A percentile compares a stretch with the other conserved stretches of the same genome.
These are phyloP conservation scores for Geotria australis DNA, from an alignment of 2,797 vertebrate species.

Conservation along the genomic window DNA sequence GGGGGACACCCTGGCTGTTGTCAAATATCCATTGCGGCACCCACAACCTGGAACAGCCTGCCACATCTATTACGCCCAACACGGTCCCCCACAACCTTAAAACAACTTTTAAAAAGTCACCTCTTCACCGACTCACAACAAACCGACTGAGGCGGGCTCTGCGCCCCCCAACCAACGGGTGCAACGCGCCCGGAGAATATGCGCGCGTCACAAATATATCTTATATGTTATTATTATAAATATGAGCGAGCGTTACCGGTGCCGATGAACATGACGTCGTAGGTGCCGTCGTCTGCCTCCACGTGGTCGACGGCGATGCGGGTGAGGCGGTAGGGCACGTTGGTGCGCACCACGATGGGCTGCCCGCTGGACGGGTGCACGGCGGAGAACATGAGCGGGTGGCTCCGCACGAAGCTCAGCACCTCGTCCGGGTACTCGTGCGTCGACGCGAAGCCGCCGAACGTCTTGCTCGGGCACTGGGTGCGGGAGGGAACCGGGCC, in stretches of 20 bases:
- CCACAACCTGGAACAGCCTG: no score
- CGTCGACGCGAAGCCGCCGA: slow-evolving; percentile 80
- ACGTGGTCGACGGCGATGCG: slow-evolving; percentile 48
- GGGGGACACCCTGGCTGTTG: no score
- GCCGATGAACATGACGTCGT: slow-evolving; percentile 73
- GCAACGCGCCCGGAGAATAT: no score
- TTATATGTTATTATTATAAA: no score
- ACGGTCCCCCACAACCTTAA: no score
- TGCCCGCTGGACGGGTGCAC: slow-evolving; percentile 40
- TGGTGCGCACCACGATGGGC: slow-evolving; percentile 47
- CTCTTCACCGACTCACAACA: no score
- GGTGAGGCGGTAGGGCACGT: slow-evolving; percentile 53
- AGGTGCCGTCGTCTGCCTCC: slow-evolving; percentile 41
- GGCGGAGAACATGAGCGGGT: slow-evolving; percentile 74
- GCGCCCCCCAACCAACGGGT: no score
- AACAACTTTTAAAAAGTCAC: no score
- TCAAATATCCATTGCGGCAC: no score
- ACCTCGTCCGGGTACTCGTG: slow-evolving; percentile 86
- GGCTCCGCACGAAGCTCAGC: slow-evolving; percentile 82
- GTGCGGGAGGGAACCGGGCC: not conserved
- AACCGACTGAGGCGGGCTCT: no score
- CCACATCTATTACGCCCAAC: no score
- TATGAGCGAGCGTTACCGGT: slow-evolving; percentile 31
- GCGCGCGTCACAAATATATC: no score
- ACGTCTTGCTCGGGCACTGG: slow-evolving; percentile 91